Percentiles rank a stretch among this genome's conserved stretches.
These are phyloP conservation scores for Mormyrops boulengeri DNA, from an alignment of 2,797 vertebrate species.

Conservation along the genomic window DNA sequence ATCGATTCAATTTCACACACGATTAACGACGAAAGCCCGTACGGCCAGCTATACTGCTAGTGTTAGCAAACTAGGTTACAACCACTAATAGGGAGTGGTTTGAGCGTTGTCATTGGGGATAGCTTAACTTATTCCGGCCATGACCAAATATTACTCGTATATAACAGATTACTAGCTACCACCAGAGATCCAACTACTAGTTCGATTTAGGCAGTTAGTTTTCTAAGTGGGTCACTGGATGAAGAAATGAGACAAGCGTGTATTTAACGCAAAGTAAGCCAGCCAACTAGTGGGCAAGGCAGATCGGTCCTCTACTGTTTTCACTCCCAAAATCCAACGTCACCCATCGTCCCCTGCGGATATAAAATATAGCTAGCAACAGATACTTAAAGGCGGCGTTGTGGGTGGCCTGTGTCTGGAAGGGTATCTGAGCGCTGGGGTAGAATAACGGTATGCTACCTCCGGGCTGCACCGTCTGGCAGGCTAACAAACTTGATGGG, in stretches of 20 bases:
- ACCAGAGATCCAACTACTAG: not conserved
- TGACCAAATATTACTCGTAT: not conserved
- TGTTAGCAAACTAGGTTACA: not conserved
- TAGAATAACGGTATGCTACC: conserved; percentile 10
- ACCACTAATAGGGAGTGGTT: not conserved
- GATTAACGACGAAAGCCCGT: not conserved
- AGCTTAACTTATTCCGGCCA: not conserved
- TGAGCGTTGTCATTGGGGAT: not conserved
- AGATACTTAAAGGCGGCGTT: not conserved
- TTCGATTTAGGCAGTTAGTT: not conserved
- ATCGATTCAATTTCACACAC: not conserved
- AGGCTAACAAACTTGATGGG: conserved; percentile 11
- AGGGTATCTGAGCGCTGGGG: not conserved
- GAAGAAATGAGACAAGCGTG: not conserved
- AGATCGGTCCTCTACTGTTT: not conserved
- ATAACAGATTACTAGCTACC: not conserved
- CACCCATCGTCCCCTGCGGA: not conserved
- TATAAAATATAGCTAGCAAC: not conserved
- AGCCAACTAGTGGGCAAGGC: not conserved
- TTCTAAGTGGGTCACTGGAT: conserved; percentile 17
- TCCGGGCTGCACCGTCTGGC: not conserved
- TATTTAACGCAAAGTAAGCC: not conserved
- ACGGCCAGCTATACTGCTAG: not conserved
- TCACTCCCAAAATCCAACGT: not conserved
- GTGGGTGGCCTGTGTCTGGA: not conserved